Percentiles rank a stretch among this genome's conserved stretches.
Conservation (phyloP, 2,797 vertebrate species). For the Mus spretus region DNA sequence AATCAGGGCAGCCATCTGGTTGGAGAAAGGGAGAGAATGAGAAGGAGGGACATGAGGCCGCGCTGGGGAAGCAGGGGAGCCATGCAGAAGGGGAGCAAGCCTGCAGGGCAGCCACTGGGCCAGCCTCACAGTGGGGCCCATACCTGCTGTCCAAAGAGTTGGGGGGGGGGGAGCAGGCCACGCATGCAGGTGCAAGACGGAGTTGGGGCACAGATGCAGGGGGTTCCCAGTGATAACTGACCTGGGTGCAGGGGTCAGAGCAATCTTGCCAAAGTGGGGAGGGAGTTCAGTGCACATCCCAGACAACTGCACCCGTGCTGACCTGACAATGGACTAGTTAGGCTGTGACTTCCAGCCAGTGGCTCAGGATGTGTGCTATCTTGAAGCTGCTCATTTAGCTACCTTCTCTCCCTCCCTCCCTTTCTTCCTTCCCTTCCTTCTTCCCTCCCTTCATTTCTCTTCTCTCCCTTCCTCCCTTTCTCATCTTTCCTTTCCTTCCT, state of each 20-base stretch:
- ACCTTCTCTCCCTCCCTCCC: background rate
- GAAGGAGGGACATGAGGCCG: slow-evolving; percentile 83
- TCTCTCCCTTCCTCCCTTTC: background rate
- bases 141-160: slow-evolving; percentile 69
- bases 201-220: slow-evolving; percentile 75
- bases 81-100: slow-evolving; percentile 84
- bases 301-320: slow-evolving; percentile 65
- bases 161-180: slow-evolving; percentile 62
- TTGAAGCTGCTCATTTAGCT: background rate
- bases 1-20: slow-evolving; percentile 98
- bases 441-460: background rate
- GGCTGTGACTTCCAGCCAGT: slow-evolving; percentile 41
- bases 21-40: slow-evolving; percentile 91
- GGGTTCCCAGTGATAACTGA: slow-evolving; percentile 75
- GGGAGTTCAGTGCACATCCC: slow-evolving; percentile 65
- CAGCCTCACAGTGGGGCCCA: slow-evolving; percentile 79
- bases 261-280: slow-evolving; percentile 69
- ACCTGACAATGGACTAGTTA: background rate
- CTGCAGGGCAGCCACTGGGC: slow-evolving; percentile 88
- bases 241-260: slow-evolving; percentile 76
- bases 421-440: background rate
- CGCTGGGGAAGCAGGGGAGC: slow-evolving; percentile 78
- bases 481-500: background rate
- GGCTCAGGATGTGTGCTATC: slow-evolving; percentile 33
- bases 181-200: slow-evolving; percentile 80